Base-by-base conservation (phyloP, 2,797 vertebrate species). In the Poecilia picta region DNA sequence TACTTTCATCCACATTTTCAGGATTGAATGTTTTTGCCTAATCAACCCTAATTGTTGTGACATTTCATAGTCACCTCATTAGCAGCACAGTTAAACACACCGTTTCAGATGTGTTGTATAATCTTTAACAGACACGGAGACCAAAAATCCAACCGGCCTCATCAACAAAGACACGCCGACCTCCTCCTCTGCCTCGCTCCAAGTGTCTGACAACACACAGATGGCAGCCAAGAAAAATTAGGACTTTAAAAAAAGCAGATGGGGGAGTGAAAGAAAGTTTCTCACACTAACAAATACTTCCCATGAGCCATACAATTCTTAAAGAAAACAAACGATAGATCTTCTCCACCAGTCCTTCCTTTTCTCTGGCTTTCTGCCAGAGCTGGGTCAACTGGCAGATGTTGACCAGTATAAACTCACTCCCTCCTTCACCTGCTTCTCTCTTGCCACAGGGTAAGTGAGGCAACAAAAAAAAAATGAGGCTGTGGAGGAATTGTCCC, bases 191-290 rank as follows among this genome's bases (percentile, higher is more conserved):
- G 68, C 82, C 79, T 41, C 51, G 20, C 73, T 77, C 66, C 28
- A 64, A 72, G 51, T 51, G 75, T 81, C 85, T 89, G 84, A 88
- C 87, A 86, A 80, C 81, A 80, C 28, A 59, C 86, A 91, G 89
- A 93, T 80, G 80, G 84, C 79, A 83, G 81, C 83, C 77, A 81
- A 88, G 83, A 93, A 83, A 91, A 88, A 93, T 85, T 78, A 76
- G 62, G 76, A 43, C 75, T 78, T 45, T 33, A 47, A 76, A 85
- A 75, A 81, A 64, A 89, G 74, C 77, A 80, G 85, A 85, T 81
- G 82, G 80, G 39, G 36, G 76, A 83, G 73, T 77, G 77, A 86
- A 84, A 85, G 46, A 90, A 83, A 79, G 70, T 75, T 57, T 71
- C 53, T 57, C 12, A 71, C 41, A 46, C 13, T 39, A 79, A 86